These are phyloP conservation scores for Lacerta agilis DNA, from an alignment of 2,797 vertebrate genomes.

Conservation along the genomic window DNA sequence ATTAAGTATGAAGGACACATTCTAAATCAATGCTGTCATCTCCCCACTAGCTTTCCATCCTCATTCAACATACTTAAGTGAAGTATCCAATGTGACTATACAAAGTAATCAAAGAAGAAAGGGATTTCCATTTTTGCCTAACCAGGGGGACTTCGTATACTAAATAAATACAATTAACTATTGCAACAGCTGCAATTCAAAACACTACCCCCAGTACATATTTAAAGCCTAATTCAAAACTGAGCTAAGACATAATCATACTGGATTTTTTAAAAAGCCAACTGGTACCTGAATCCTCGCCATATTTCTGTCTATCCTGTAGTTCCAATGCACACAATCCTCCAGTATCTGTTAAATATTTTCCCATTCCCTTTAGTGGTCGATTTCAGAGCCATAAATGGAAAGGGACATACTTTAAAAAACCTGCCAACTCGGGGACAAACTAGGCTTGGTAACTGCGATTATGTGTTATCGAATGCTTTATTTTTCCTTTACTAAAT, in stretches of 20 bases:
- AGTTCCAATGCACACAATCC: background rate
- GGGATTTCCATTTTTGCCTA: background rate
- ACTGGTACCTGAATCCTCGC: background rate
- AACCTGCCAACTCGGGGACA: too few relatives aligned
- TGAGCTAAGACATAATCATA: background rate
- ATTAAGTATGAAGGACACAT: slow-evolving; percentile 2
- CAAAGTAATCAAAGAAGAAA: background rate
- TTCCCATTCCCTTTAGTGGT: background rate
- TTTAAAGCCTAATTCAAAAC: background rate
- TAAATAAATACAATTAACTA: background rate
- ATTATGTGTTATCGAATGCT: background rate
- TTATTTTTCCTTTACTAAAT: background rate
- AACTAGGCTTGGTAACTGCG: background rate
- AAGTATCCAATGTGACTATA: background rate
- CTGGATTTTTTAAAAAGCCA: background rate
- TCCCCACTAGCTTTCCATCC: slow-evolving; percentile 12
- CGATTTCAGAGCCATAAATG: background rate
- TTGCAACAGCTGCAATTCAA: background rate
- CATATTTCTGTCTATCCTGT: background rate
- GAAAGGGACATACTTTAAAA: background rate
- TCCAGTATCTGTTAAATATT: background rate
- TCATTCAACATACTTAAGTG: slow-evolving; percentile 3
- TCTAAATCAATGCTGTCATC: slow-evolving; percentile 21
- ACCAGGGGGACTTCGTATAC: background rate
- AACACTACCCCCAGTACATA: background rate